Base-by-base conservation (phyloP, 2,888 invertebrate species). In the Tenthredo livida region DNA sequence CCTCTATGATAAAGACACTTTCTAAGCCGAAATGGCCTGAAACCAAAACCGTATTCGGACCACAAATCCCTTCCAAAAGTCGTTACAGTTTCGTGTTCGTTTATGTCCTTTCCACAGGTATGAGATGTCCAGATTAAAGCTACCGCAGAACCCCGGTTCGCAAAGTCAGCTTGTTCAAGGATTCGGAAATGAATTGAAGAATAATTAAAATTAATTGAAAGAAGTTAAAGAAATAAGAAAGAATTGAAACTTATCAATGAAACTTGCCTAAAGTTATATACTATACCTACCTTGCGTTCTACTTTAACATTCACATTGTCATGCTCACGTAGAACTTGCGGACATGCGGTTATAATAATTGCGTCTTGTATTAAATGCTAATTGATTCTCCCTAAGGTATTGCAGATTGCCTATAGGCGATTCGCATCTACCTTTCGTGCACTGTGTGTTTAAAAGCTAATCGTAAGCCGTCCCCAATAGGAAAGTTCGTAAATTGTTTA, bases 401-500 rank as follows among this genome's bases (percentile, higher is more conserved):
- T 77, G 29, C 25, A 54, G 77, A 54, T 50, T 50, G 54, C 29
- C 54, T 40, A 43, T 73, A 77, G 40, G 40, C 77, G 75, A 73
- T 73, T 43, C 17, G 43, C 33, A 25, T 33, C 15, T 17, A 33
- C 10, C 33, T 33, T 67, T 25, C 43, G 72, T 73, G 37, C 43
- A 73, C 40, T n/a, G 21, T 77, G 77, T 50, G 54, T 77, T 77
- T 77, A 77, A 77, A 77, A 50, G 77, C 50, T 77, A 50, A 54
- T 50, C 77, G 12, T n/a, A 80, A 58, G 58, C 58, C 50, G 17
- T 33, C 33, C 61, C 33, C 80, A 40, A 80, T 80, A 61, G 61
- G 61, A 80, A 80, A 61, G 80, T 61, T 80, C 61, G 29, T 80
- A 61, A 80, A 80, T 80, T 61, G 61, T 50, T 40, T 37, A 61